A percentile compares a stretch with the other conserved stretches of the same genome.
These are phyloP conservation scores for Furnarius figulus DNA, from an alignment of 2,113 vertebrate genomes.

Conservation along the genomic window DNA sequence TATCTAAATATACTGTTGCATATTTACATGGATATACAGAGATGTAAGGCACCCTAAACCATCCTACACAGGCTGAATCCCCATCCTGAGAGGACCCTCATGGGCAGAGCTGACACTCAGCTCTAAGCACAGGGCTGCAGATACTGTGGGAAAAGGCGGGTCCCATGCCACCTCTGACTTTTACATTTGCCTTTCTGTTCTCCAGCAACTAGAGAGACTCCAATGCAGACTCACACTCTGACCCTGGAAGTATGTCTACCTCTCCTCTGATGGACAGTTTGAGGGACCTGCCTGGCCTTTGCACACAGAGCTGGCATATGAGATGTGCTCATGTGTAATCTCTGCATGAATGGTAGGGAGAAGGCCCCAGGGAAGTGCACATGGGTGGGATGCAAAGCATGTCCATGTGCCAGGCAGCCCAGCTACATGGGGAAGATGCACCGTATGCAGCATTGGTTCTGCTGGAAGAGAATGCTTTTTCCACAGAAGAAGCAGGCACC, in stretches of 20 bases:
- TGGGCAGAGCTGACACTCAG: background rate
- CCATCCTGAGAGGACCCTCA: background rate
- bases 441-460: background rate
- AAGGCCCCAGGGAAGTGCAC: background rate
- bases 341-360: accelerated
- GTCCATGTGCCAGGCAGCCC: accelerated
- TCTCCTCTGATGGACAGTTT: background rate
- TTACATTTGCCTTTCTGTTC: background rate
- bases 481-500: background rate
- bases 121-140: accelerated
- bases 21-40: background rate
- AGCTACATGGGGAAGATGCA: background rate
- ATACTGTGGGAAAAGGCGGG: background rate
- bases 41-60: background rate
- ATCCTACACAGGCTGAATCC: background rate
- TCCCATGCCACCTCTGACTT: background rate
- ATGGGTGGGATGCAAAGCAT: background rate
- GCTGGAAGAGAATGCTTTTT: background rate
- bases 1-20: background rate
- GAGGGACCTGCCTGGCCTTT: background rate
- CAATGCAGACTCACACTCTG: accelerated
- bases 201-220: background rate
- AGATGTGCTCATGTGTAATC: too few species aligned
- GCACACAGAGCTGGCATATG: background rate
- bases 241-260: background rate